Evolutionary conservation across 2,113 vertebrate species (phyloP).

Genomic region (Actinemys pallida): DNA sequence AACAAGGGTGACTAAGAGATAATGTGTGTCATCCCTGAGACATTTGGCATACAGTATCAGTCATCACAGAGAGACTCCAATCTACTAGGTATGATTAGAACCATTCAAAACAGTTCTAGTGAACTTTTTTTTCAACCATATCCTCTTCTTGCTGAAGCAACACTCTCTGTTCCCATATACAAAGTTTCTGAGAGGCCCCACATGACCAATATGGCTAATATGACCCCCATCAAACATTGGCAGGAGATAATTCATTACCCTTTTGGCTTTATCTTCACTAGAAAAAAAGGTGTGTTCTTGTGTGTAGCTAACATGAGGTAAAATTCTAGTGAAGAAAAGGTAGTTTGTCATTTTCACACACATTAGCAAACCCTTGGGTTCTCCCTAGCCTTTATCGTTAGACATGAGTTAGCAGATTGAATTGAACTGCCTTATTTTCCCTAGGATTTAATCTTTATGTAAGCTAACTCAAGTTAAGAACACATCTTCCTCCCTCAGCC

Average conservation of each 20-base stretch:
- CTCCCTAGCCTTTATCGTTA: background rate
- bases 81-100: background rate
- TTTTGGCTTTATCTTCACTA: background rate
- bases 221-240: fast-evolving
- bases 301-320: background rate
- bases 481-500: too few relatives aligned
- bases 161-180: background rate
- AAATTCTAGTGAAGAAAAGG: background rate
- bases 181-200: background rate
- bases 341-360: background rate
- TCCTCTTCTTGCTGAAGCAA: background rate
- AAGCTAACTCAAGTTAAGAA: background rate
- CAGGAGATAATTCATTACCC: background rate
- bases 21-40: too few relatives aligned
- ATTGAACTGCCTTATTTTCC: background rate
- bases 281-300: background rate
- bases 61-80: background rate
- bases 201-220: background rate
- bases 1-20: background rate
- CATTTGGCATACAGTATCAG: background rate
- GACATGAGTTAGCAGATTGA: background rate
- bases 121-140: background rate
- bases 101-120: background rate
- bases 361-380: background rate
- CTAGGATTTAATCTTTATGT: background rate